Conservation (phyloP, 1,140 invertebrate species). For the Drosophila subobscura region DNA sequence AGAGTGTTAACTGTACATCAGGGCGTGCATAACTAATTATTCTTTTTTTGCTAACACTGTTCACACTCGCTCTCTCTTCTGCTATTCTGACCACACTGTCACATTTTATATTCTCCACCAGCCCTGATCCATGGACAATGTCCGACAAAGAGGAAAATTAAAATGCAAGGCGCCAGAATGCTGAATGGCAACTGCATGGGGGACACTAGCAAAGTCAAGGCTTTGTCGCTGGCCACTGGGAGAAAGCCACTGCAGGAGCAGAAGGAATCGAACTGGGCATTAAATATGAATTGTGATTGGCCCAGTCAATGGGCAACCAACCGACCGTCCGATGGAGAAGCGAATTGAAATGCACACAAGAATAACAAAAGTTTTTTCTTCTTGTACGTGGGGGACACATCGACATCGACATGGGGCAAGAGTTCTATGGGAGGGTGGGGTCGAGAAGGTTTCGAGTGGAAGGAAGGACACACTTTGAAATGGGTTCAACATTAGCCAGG, state of each 20-base stretch:
- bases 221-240: slow-evolving; percentile 19
- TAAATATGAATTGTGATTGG: slow-evolving; percentile 55
- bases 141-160: slow-evolving; percentile 21
- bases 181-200: slow-evolving; percentile 13
- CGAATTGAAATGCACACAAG: slow-evolving; percentile 54
- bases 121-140: too few relatives aligned
- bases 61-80: too few relatives aligned
- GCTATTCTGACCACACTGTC: slow-evolving; percentile 21
- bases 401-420: slow-evolving; percentile 24
- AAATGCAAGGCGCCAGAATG: slow-evolving; percentile 35
- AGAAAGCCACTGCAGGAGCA: slow-evolving; percentile 40
- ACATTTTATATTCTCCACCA: too few relatives aligned
- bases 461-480: slow-evolving; percentile 62
- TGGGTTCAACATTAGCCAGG: slow-evolving; percentile 57
- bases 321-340: slow-evolving; percentile 18
- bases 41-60: too few relatives aligned
- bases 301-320: not conserved
- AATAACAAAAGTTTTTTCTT: slow-evolving; percentile 47
- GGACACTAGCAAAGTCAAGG: slow-evolving; percentile 21
- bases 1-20: too few relatives aligned
- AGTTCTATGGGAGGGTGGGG: not conserved
- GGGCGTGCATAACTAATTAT: too few relatives aligned
- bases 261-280: slow-evolving; percentile 46
- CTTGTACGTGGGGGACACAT: slow-evolving; percentile 6
- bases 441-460: slow-evolving; percentile 1